Conservation (phyloP, 2,888 invertebrate species). For the Nudaria mundana region DNA sequence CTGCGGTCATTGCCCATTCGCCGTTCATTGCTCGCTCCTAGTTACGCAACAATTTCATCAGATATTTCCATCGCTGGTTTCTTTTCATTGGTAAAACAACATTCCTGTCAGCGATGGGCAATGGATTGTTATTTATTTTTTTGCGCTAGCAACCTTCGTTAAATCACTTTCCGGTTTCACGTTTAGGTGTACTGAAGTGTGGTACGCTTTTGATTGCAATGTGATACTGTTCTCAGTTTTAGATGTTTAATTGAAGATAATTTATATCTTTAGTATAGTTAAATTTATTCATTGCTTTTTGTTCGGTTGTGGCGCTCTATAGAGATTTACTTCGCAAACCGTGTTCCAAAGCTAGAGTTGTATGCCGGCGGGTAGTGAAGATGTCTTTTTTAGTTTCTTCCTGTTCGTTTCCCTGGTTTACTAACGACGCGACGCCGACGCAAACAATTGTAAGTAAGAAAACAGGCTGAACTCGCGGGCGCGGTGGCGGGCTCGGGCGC, state of each 20-base stretch:
- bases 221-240: slow-evolving; percentile 2
- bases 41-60: slow-evolving; percentile 37
- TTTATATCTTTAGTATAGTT: not conserved
- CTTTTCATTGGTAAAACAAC: not conserved
- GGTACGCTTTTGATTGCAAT: slow-evolving; percentile 10
- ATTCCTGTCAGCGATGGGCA: slow-evolving; percentile 5
- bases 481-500: too few relatives aligned
- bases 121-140: slow-evolving; percentile 18
- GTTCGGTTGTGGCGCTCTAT: not conserved
- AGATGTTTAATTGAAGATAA: not conserved
- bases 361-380: too few relatives aligned
- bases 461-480: too few relatives aligned
- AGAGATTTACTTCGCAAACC: too few relatives aligned
- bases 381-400: too few relatives aligned
- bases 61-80: slow-evolving; percentile 26
- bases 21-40: slow-evolving; percentile 36
- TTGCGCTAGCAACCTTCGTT: slow-evolving; percentile 25
- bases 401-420: too few relatives aligned
- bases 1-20: slow-evolving; percentile 47
- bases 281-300: not conserved
- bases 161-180: slow-evolving; percentile 41
- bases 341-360: too few relatives aligned
- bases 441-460: too few relatives aligned
- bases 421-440: too few relatives aligned
- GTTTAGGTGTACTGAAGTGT: slow-evolving; percentile 24